Percentiles rank a stretch among this genome's conserved stretches.
These are phyloP conservation scores for Apotomis turbidana DNA, from an alignment of 2,888 invertebrate genomes.

Conservation along the genomic window DNA sequence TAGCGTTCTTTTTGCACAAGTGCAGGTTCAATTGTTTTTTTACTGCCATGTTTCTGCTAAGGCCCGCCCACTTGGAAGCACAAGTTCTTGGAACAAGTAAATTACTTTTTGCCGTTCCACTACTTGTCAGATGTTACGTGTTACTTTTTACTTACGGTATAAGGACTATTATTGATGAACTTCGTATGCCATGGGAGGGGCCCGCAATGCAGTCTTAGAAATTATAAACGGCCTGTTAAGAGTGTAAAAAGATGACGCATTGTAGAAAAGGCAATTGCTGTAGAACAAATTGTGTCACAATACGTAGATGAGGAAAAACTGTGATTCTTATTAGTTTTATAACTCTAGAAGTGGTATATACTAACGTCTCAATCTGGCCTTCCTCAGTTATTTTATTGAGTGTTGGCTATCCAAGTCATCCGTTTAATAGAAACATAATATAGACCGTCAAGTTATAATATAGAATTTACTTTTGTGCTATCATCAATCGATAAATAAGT, in stretches of 20 bases:
- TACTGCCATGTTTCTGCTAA: constrained; percentile 25
- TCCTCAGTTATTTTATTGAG: constrained; percentile 8
- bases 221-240: constrained; percentile 3
- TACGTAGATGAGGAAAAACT: constrained; percentile 2
- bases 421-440: constrained; percentile 5
- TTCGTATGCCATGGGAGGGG: not conserved
- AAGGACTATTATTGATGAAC: constrained; percentile 29
- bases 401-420: constrained; percentile 8
- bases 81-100: constrained; percentile 44
- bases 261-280: constrained; percentile 15
- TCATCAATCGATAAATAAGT: too few species aligned
- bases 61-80: constrained; percentile 44
- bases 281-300: not conserved
- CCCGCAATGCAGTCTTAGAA: not conserved
- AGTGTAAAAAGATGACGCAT: constrained; percentile 13
- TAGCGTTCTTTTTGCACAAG: constrained; percentile 14
- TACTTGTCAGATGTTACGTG: constrained; percentile 35
- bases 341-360: not conserved
- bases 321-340: not conserved
- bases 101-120: constrained; percentile 44
- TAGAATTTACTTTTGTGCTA: not conserved
- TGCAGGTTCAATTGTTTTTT: constrained; percentile 32
- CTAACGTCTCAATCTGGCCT: constrained; percentile 16
- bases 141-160: constrained; percentile 21
- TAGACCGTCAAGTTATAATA: not conserved